Conservation (phyloP, 64 coral and sea anemone genomes). For the Montipora efflorescens region DNA sequence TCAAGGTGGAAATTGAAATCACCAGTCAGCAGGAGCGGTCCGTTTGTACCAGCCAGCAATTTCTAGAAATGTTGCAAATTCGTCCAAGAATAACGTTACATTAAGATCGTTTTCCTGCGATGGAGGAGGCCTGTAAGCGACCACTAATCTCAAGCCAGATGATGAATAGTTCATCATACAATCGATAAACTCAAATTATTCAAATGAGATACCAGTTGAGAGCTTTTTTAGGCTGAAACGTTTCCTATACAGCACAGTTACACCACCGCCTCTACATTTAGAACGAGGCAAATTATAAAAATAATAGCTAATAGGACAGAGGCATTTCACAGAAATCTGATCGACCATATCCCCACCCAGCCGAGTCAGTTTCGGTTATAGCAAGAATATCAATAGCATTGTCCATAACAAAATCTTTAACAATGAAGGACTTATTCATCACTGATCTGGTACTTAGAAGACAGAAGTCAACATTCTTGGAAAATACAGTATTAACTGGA, state of each 20-base stretch:
- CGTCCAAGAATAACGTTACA: slow-evolving; percentile 23
- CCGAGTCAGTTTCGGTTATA: slow-evolving; percentile 7
- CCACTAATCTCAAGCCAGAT: neutral
- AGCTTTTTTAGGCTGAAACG: slow-evolving; percentile 38
- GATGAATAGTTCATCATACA: slow-evolving; percentile 21
- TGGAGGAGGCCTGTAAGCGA: slow-evolving; percentile 56
- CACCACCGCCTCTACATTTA: slow-evolving; percentile 45
- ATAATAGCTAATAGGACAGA: slow-evolving; percentile 62
- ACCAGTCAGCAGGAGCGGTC: slow-evolving; percentile 21
- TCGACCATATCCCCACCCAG: neutral
- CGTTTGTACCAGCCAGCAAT: neutral
- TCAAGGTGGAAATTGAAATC: slow-evolving; percentile 2
- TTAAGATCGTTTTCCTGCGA: slow-evolving; percentile 52
- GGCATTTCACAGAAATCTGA: slow-evolving; percentile 6
- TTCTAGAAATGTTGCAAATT: slow-evolving; percentile 42
- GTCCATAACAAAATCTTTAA: neutral
- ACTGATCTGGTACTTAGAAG: slow-evolving; percentile 38
- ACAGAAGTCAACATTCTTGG: neutral
- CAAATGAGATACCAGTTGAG: slow-evolving; percentile 19
- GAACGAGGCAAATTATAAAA: slow-evolving; percentile 46
- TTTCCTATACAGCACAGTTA: slow-evolving; percentile 61
- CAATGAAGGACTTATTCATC: too few relatives aligned
- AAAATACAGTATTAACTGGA: neutral
- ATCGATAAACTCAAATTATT: slow-evolving; percentile 75
- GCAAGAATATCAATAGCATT: slow-evolving; percentile 1